Conservation (phyloP, 2,888 invertebrate species). For the Hirtodrosophila confusa region DNA sequence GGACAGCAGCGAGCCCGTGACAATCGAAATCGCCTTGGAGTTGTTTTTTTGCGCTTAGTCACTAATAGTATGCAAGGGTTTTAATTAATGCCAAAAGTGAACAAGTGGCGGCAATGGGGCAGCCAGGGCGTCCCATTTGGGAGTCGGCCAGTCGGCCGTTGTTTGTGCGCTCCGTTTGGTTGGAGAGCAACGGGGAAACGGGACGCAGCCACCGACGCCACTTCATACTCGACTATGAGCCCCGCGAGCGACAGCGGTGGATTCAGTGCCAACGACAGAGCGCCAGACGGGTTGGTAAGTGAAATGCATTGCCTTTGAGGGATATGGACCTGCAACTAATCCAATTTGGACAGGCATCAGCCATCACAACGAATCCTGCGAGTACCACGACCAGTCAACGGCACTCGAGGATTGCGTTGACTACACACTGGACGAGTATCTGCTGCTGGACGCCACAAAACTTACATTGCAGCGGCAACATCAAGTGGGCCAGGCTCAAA, state of each 20-base stretch:
- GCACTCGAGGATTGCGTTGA: conserved; percentile 43
- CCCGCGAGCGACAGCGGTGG: conserved; percentile 61
- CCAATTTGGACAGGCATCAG: conserved; percentile 24
- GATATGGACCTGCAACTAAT: background rate
- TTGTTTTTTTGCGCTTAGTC: conserved; percentile 32
- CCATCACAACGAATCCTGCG: conserved; percentile 49
- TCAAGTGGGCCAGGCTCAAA: conserved; percentile 34
- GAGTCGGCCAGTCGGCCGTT: conserved; percentile 87
- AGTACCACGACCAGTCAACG: conserved; percentile 39
- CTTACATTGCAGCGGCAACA: conserved; percentile 67
- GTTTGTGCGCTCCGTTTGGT: conserved; percentile 88
- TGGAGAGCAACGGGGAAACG: conserved; percentile 86
- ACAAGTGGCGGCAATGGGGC: conserved; percentile 81
- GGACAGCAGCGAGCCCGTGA: conserved; percentile 22
- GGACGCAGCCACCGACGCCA: conserved; percentile 80
- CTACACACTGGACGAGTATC: conserved; percentile 57
- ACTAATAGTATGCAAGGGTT: conserved; percentile 36
- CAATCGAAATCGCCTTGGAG: conserved; percentile 23
- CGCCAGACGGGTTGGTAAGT: conserved; percentile 34
- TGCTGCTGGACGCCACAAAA: conserved; percentile 65
- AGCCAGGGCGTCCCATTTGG: conserved; percentile 84
- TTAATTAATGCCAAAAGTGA: conserved; percentile 48
- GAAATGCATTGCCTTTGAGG: background rate
- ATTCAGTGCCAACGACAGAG: conserved; percentile 56
- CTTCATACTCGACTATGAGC: conserved; percentile 83